phyloP scores from a whole-genome alignment of 2,113 vertebrate species.

The Corythaeola cristata region DNA sequence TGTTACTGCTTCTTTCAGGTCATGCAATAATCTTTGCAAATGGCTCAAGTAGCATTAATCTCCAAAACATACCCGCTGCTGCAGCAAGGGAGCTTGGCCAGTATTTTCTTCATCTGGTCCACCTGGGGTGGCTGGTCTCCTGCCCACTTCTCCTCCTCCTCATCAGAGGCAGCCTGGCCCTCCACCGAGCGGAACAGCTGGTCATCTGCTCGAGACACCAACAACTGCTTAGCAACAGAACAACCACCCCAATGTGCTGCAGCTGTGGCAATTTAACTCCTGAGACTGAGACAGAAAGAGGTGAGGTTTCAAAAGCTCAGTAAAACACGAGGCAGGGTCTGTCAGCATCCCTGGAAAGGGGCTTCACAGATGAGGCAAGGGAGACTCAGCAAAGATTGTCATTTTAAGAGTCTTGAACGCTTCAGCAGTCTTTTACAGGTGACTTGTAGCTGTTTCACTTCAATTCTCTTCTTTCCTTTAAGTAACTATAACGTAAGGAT shows the following conservation, averaged over 20 bases:
- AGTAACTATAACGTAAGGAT: rapidly evolving
- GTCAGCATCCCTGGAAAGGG: not conserved
- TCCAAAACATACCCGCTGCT: conserved; percentile 74
- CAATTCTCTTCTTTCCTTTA: not conserved
- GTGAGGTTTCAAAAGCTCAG: not conserved
- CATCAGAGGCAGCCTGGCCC: conserved; percentile 91
- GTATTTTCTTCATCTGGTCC: conserved; percentile 69
- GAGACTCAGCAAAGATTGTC: not conserved
- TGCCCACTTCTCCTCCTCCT: conserved; percentile 85
- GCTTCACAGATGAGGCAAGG: not conserved
- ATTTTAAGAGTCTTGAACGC: not conserved
- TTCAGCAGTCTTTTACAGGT: not conserved
- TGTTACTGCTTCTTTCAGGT: not conserved
- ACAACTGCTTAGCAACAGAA: not conserved
- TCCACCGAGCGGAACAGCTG: conserved; percentile 90
- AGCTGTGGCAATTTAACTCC: not conserved
- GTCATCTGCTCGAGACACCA: conserved; percentile 77
- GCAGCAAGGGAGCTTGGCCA: conserved; percentile 79
- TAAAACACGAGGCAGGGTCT: rapidly evolving
- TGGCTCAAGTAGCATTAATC: not conserved
- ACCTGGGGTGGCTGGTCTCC: conserved; percentile 67
- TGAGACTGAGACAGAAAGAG: not conserved
- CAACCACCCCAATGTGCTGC: not conserved
- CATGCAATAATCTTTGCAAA: not conserved
- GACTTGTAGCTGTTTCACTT: not conserved